Evolutionary conservation across 2,113 vertebrate genomes (phyloP).

Genomic region (Colaptes auratus): DNA sequence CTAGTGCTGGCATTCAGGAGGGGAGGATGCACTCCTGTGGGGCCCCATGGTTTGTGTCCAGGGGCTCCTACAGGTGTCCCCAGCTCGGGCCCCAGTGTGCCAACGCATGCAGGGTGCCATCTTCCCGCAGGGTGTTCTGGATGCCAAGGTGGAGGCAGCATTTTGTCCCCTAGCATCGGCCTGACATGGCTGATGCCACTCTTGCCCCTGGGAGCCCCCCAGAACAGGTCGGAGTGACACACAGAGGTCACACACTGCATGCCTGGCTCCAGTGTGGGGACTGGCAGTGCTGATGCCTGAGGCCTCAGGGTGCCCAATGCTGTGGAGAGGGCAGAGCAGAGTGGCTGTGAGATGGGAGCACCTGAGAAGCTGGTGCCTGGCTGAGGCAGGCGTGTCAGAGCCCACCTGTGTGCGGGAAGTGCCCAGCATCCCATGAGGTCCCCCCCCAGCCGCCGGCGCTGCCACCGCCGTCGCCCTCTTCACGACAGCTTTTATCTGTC

Average conservation of each 20-base stretch:
- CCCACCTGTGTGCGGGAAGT: not conserved
- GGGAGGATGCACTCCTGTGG: not conserved
- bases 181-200: accelerated
- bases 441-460: accelerated
- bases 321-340: accelerated
- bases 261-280: accelerated
- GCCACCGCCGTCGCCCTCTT: not conserved
- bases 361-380: accelerated
- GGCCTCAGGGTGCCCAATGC: not conserved
- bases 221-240: not conserved
- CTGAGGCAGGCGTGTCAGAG: accelerated
- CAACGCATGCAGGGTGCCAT: accelerated
- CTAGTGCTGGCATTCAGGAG: accelerated
- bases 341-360: not conserved
- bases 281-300: not conserved
- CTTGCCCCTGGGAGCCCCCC: not conserved
- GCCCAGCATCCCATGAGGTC: accelerated
- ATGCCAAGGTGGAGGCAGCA: not conserved
- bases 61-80: not conserved
- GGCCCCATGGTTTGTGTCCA: accelerated
- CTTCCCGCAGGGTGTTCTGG: not conserved
- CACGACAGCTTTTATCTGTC: not conserved
- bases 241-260: too few relatives aligned
- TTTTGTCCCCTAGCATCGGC: not conserved
- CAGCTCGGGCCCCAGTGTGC: accelerated